Evolutionary conservation across 1,140 invertebrate genomes (phyloP).

Genomic region (Aphelinus atriplicis): DNA sequence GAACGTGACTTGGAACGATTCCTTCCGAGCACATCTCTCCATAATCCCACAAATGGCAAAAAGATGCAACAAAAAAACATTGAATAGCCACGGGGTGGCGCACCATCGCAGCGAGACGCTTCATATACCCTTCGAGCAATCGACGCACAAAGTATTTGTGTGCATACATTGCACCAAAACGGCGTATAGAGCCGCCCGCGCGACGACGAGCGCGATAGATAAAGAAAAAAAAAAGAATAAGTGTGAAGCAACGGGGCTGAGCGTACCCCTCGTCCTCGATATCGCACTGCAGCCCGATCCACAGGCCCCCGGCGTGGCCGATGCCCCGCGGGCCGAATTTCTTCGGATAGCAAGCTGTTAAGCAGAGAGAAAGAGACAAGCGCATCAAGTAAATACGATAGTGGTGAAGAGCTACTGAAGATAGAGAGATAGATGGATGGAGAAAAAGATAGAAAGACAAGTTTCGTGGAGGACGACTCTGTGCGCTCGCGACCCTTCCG

Average conservation of each 20-base stretch:
- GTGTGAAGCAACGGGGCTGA: slow-evolving; percentile 45
- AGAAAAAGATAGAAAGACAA: slow-evolving; percentile 8
- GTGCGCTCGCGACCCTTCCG: too few species aligned
- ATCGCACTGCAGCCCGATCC: slow-evolving; percentile 69
- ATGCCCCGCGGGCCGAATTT: slow-evolving; percentile 86
- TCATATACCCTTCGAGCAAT: too few species aligned
- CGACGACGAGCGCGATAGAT: too few species aligned
- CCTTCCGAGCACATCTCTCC: too few species aligned
- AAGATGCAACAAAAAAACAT: too few species aligned
- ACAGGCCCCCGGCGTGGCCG: slow-evolving; percentile 79
- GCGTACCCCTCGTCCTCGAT: slow-evolving; percentile 67
- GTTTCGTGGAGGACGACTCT: not conserved
- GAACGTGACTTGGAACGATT: too few species aligned
- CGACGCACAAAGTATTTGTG: too few species aligned
- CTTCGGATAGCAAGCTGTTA: slow-evolving; percentile 75
- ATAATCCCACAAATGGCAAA: too few species aligned
- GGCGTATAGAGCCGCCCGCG: too few species aligned
- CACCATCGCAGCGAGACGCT: too few species aligned
- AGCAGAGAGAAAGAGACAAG: slow-evolving; percentile 57
- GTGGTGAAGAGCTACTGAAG: not conserved
- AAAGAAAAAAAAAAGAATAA: slow-evolving; percentile 24
- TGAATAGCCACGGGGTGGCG: too few species aligned
- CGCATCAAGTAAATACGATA: slow-evolving; percentile 58
- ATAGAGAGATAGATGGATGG: slow-evolving; percentile 4
- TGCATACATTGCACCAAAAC: too few species aligned